Evolutionary conservation across 1,140 invertebrate genomes (phyloP).

Genomic region (Sitodiplosis mosellana): DNA sequence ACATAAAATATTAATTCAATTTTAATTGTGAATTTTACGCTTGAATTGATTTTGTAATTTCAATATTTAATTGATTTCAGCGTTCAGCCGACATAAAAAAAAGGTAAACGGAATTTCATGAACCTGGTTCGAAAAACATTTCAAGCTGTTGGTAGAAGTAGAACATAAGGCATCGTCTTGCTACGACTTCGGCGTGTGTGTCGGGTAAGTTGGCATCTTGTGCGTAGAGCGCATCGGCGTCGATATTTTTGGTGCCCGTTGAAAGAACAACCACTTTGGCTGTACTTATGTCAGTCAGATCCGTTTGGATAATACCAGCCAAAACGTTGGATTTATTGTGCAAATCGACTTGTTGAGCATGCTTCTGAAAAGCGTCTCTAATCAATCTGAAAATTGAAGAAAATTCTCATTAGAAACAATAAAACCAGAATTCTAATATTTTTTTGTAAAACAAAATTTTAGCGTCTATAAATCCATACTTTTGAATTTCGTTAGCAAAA

Average conservation of each 20-base stretch:
- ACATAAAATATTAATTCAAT: not conserved
- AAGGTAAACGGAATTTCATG: not conserved
- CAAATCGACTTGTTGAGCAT: too few species aligned
- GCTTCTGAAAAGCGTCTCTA: too few species aligned
- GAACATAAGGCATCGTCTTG: slow-evolving; percentile 53
- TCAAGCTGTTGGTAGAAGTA: slow-evolving; percentile 58
- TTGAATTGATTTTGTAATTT: not conserved
- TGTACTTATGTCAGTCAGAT: slow-evolving; percentile 28
- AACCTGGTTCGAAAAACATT: slow-evolving; percentile 30
- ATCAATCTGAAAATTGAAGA: too few species aligned
- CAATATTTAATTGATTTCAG: too few species aligned
- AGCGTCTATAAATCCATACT: too few species aligned
- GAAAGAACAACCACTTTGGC: slow-evolving; percentile 47
- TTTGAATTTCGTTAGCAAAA: too few species aligned
- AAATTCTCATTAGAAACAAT: too few species aligned
- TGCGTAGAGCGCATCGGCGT: slow-evolving; percentile 72
- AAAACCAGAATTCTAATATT: too few species aligned
- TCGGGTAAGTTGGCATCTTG: slow-evolving; percentile 56
- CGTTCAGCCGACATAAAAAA: too few species aligned
- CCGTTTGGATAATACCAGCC: slow-evolving; percentile 77
- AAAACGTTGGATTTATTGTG: slow-evolving; percentile 44
- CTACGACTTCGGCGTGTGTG: slow-evolving; percentile 83
- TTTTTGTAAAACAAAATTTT: too few species aligned
- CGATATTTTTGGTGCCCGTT: slow-evolving; percentile 85
- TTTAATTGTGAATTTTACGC: not conserved